phyloP scores from a whole-genome alignment of 2,113 vertebrate genomes.

The Cryptomyrus ogoouensis region DNA sequence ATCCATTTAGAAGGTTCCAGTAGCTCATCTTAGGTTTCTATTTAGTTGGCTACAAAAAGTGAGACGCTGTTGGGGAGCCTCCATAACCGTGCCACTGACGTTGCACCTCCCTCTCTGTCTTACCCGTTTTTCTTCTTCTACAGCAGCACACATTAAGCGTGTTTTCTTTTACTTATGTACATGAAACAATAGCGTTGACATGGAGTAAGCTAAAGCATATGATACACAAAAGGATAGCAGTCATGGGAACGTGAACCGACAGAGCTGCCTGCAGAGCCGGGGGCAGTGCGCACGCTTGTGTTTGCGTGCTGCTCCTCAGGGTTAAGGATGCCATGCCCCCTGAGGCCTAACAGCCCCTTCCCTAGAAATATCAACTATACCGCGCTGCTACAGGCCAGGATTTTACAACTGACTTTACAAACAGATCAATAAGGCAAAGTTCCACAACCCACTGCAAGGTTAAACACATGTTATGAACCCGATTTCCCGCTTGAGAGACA shows the following conservation, averaged over 20 bases:
- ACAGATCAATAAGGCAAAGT: conserved; percentile 21
- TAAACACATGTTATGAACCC: conserved; percentile 7
- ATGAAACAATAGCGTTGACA: neutral
- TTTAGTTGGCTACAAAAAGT: neutral
- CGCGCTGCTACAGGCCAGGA: neutral
- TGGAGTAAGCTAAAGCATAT: neutral
- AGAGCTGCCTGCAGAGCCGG: neutral
- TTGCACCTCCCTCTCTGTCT: neutral
- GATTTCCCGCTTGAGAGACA: neutral
- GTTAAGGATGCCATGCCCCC: neutral
- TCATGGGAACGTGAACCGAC: neutral
- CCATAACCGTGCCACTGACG: too few species aligned
- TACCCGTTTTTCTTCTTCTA: neutral
- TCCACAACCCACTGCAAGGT: neutral
- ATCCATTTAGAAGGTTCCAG: neutral
- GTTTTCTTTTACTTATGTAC: neutral
- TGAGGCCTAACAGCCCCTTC: neutral
- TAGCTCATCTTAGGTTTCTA: neutral
- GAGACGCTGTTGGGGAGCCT: neutral
- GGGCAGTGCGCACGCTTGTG: neutral
- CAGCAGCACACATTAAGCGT: neutral
- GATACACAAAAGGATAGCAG: neutral
- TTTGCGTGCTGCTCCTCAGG: neutral
- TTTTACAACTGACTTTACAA: conserved; percentile 18
- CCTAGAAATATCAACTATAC: neutral